Base-by-base conservation (phyloP, 2,888 invertebrate genomes). In the Aplocera efformata region DNA sequence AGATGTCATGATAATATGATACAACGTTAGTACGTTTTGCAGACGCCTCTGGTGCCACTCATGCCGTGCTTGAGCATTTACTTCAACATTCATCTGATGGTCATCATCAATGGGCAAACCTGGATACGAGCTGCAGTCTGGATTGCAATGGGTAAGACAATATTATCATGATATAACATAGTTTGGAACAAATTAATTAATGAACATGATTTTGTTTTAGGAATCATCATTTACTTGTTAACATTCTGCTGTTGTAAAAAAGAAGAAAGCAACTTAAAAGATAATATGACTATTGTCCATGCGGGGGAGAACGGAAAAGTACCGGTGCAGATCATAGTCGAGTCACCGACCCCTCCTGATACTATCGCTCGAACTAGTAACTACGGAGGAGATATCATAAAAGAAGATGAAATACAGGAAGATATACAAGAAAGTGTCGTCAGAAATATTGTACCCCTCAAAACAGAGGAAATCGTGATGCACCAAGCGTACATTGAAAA, bases 101-200 rank as follows among this genome's bases (percentile, higher is more conserved):
- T 95, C 39, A 91, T 95, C 75, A 83, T 97, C 54, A 94, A 94
- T 52, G 58, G 75, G 0, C 86, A 90, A 50, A 97, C 97, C 0
- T 97, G 97, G 97, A 85, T 96, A n/a, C 81, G 96, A 53, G 94
- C 96, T 66, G 84, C 82, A 2, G 82, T 95, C 20, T 97, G 97
- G 97, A 91, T 96, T 86, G 68, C 75, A 7, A 77, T 96, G 50
- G 97, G 97, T 94, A 77, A 89, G 63, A 10, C 10, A 3, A 9
- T 26, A 6, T 47, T 10, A 27, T 13, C 11, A 29, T 7, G 7
- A 6, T 10, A 17, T 17, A 17, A 17, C 2, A 2, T 17, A 17
- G 2, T 17, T 17, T 17, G 2, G 2, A 17, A 17, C 3, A 2
- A 17, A 5, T 17, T 5, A 5, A 17, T 17, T 17, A 17, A 17